phyloP scores from a whole-genome alignment of 2,888 invertebrate species.

The Cantharis rustica region DNA sequence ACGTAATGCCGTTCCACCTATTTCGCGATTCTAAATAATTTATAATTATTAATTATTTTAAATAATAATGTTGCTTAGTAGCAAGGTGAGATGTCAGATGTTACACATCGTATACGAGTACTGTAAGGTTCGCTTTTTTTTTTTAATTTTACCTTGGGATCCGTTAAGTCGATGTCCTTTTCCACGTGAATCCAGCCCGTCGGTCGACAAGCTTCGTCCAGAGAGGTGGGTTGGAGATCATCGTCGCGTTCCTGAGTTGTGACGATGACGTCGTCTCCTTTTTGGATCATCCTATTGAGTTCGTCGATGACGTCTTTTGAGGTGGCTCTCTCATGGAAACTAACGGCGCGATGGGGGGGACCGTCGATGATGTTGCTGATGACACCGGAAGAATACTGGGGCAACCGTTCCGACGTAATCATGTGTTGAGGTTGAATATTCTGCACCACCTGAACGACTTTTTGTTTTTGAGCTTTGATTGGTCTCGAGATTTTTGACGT shows the following conservation, averaged over 20 bases:
- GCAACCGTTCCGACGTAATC: slow-evolving; percentile 53
- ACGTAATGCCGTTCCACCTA: too few species aligned
- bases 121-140: too few species aligned
- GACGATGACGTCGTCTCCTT: slow-evolving; percentile 57
- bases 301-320: slow-evolving; percentile 79
- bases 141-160: slow-evolving; percentile 69
- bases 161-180: slow-evolving; percentile 75
- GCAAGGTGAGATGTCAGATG: too few species aligned
- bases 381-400: slow-evolving; percentile 49
- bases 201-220: slow-evolving; percentile 70
- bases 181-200: slow-evolving; percentile 83
- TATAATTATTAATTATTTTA: too few species aligned
- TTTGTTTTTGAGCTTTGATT: slow-evolving; percentile 52
- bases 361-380: slow-evolving; percentile 57
- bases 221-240: slow-evolving; percentile 45
- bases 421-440: slow-evolving; percentile 45
- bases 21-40: too few species aligned
- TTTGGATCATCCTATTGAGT: slow-evolving; percentile 68
- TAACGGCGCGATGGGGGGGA: slow-evolving; percentile 62
- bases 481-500: slow-evolving; percentile 56
- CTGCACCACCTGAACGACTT: slow-evolving; percentile 52
- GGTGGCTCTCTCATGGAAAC: slow-evolving; percentile 75
- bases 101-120: too few species aligned
- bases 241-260: slow-evolving; percentile 36
- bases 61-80: too few species aligned